Conservation (phyloP, 2,797 vertebrate species). For the Halcyon leucocephala region DNA sequence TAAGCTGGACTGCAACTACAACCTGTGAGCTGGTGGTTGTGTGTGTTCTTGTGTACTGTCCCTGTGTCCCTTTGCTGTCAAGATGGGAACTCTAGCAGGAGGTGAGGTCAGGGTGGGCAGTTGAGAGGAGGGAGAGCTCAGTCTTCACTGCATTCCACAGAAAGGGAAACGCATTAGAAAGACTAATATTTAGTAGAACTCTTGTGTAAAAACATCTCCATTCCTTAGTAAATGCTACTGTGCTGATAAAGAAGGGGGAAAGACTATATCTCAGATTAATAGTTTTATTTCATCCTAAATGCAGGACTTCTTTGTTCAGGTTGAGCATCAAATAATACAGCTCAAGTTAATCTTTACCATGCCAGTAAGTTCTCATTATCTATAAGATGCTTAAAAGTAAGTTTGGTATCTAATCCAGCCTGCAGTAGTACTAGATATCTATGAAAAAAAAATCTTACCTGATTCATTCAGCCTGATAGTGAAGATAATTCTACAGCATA, state of each 20-base stretch:
- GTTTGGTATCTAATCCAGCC: background rate
- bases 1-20: background rate
- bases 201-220: background rate
- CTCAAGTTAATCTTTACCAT: background rate
- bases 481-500: background rate
- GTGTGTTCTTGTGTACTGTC: background rate
- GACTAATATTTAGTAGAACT: background rate
- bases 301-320: background rate
- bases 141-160: background rate
- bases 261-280: background rate
- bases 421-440: background rate
- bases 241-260: background rate
- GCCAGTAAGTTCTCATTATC: background rate
- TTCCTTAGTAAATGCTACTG: background rate
- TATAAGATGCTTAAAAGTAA: background rate
- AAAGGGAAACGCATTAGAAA: background rate
- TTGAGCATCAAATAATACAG: background rate
- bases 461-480: background rate
- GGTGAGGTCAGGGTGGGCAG: background rate
- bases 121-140: background rate
- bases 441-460: background rate
- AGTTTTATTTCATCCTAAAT: background rate
- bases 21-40: background rate
- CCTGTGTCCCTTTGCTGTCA: background rate
- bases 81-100: background rate